Evolutionary conservation across 1,140 invertebrate species (phyloP).

Genomic region (Prorops nasuta): DNA sequence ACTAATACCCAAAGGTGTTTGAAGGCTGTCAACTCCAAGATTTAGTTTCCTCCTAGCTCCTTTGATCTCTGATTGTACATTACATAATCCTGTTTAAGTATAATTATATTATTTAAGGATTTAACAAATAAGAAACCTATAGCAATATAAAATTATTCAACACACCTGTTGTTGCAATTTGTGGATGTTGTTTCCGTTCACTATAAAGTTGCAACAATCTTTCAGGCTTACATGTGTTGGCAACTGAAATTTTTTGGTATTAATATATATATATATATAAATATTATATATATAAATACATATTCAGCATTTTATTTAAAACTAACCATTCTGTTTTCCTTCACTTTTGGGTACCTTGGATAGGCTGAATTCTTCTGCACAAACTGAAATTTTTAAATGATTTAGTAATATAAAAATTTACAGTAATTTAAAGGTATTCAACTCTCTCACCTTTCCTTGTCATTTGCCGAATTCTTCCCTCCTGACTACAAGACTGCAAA

Average conservation of each 20-base stretch:
- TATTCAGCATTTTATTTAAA: background rate
- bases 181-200: background rate
- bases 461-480: too few species aligned
- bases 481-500: too few species aligned
- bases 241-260: background rate
- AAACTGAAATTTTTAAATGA: too few species aligned
- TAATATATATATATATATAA: slow-evolving; percentile 3
- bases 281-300: background rate
- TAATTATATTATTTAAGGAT: too few species aligned
- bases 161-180: background rate
- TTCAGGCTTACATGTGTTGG: slow-evolving; percentile 18
- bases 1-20: too few species aligned
- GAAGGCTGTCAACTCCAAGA: too few species aligned
- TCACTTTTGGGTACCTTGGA: background rate
- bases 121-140: too few species aligned
- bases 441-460: background rate
- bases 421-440: too few species aligned
- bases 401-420: too few species aligned
- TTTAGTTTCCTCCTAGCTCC: too few species aligned
- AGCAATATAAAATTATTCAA: slow-evolving; percentile 1
- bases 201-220: slow-evolving; percentile 7
- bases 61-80: too few species aligned
- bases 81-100: too few species aligned
- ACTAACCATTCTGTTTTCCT: slow-evolving; percentile 6
- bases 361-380: slow-evolving; percentile 11